phyloP scores from a whole-genome alignment of 2,113 vertebrate species.

The Verasper variegatus region DNA sequence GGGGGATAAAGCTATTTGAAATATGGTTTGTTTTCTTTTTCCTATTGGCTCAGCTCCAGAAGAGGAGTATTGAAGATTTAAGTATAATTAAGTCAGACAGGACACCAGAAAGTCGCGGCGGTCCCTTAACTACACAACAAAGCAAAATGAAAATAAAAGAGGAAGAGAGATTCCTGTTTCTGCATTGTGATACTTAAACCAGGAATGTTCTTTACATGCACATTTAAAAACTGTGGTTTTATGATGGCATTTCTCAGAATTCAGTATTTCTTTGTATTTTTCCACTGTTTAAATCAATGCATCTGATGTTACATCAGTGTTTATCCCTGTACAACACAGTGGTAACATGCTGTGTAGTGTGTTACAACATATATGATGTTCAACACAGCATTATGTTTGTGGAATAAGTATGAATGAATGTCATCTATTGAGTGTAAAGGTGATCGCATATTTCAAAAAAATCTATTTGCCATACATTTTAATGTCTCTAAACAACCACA shows the following conservation, averaged over 20 bases:
- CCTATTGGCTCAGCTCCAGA: conserved; percentile 37
- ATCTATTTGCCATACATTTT: neutral
- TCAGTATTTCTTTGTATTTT: neutral
- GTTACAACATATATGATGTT: no score
- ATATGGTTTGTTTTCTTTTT: conserved; percentile 20
- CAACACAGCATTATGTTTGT: no score
- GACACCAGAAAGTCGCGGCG: conserved; percentile 40
- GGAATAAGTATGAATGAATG: neutral
- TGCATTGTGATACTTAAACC: no score
- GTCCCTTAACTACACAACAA: no score
- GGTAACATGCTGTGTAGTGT: neutral
- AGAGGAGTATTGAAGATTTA: conserved; percentile 51
- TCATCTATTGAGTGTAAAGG: neutral
- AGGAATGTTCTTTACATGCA: no score
- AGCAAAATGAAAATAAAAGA: no score
- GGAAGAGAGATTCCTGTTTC: no score
- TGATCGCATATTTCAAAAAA: neutral
- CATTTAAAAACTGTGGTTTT: no score
- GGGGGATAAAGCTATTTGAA: conserved; percentile 17
- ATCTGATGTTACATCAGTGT: neutral
- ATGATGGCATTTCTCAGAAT: no score
- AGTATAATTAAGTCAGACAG: conserved; percentile 50
- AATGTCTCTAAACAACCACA: conserved; percentile 2
- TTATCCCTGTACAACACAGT: neutral
- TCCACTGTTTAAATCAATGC: neutral